Conservation (phyloP, 2,797 vertebrate genomes). For the Podargus strigoides region DNA sequence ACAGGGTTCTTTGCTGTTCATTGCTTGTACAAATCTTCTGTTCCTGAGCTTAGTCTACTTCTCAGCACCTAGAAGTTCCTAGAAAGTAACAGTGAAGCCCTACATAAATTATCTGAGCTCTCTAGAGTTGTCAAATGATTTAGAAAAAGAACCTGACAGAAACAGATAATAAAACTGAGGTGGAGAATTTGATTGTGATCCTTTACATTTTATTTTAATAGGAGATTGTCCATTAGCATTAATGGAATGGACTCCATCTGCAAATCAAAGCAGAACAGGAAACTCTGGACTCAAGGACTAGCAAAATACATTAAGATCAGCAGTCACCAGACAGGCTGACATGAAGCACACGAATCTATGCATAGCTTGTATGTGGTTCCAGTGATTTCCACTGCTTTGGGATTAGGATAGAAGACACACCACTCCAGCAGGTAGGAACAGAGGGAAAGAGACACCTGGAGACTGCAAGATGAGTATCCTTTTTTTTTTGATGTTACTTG, state of each 20-base stretch:
- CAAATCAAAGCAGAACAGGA: background rate
- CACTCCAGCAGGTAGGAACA: background rate
- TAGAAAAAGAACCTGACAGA: background rate
- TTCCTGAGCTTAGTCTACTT: background rate
- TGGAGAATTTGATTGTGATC: background rate
- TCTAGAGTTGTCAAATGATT: background rate
- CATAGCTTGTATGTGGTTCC: background rate
- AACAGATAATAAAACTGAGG: background rate
- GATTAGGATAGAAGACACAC: background rate
- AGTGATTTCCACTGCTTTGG: background rate
- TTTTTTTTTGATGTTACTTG: background rate
- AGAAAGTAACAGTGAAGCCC: background rate
- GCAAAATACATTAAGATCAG: background rate
- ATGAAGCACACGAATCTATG: background rate
- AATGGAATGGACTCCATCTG: background rate
- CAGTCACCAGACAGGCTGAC: background rate
- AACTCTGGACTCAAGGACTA: background rate
- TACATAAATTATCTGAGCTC: background rate
- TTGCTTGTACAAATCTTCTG: background rate
- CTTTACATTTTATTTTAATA: background rate
- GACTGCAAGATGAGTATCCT: background rate
- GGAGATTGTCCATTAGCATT: background rate
- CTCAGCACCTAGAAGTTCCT: background rate
- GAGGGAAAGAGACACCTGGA: background rate
- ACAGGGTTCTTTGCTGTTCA: background rate